Percentiles rank a stretch among this genome's conserved stretches.
phyloP scores from a whole-genome alignment of 2,888 invertebrate species.

The Trichogramma evanescens region DNA sequence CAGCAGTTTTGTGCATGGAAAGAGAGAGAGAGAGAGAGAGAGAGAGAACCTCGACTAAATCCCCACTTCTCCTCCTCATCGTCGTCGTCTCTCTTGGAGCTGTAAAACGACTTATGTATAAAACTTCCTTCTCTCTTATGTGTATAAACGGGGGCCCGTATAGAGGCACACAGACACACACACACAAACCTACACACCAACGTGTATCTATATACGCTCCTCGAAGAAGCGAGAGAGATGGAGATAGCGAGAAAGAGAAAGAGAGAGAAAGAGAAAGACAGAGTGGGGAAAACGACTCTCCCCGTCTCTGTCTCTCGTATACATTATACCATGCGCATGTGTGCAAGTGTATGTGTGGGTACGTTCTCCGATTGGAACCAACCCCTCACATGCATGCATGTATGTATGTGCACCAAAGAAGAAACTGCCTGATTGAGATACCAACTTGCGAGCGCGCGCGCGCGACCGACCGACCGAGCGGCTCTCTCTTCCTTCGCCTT shows the following conservation, averaged over 20 bases:
- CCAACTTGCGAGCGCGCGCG: constrained; percentile 30
- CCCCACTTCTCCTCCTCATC: too few species aligned
- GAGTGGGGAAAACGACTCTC: not conserved
- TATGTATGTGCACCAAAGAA: constrained; percentile 37
- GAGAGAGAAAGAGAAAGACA: not conserved
- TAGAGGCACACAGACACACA: not conserved
- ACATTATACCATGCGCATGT: too few species aligned
- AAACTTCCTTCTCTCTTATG: too few species aligned
- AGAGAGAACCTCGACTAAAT: not conserved
- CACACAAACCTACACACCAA: not conserved
- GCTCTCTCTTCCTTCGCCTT: constrained; percentile 2
- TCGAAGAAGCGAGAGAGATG: not conserved
- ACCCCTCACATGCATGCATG: constrained; percentile 28
- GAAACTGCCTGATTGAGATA: constrained; percentile 46
- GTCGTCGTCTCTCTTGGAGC: too few species aligned
- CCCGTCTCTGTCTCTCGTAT: constrained; percentile 5
- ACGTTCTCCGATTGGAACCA: constrained; percentile 10
- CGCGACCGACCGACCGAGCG: not conserved
- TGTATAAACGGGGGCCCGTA: too few species aligned
- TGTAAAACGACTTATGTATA: too few species aligned
- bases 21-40: not conserved
- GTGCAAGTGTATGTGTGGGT: too few species aligned
- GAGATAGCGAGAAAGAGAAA: not conserved
- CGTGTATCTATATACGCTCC: too few species aligned
- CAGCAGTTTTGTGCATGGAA: not conserved